A percentile compares a stretch with the other conserved stretches of the same genome.
phyloP scores from a whole-genome alignment of 2,113 vertebrate species.

The Oryzias javanicus region DNA sequence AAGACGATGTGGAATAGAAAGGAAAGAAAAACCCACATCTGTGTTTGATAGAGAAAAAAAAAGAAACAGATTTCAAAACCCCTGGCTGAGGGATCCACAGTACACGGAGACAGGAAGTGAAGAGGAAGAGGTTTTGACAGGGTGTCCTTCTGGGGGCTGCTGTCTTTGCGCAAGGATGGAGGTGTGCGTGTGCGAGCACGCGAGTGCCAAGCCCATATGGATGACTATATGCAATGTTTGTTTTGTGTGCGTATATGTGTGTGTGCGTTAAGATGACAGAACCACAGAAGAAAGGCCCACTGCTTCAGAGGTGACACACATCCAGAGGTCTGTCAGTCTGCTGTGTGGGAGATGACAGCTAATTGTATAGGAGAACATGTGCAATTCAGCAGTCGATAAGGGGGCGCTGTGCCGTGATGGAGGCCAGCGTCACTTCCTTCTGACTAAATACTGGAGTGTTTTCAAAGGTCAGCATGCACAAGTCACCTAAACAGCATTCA shows the following conservation, averaged over 20 bases:
- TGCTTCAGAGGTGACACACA: constrained; percentile 65
- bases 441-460: constrained; percentile 71
- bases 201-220: constrained; percentile 55
- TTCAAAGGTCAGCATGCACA: constrained; percentile 68
- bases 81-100: constrained; percentile 60
- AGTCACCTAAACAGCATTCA: constrained; percentile 35
- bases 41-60: constrained; percentile 49
- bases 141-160: constrained; percentile 74
- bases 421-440: constrained; percentile 47
- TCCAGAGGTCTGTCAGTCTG: constrained; percentile 77
- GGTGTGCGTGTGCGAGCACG: constrained; percentile 55
- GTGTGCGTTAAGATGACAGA: constrained; percentile 65
- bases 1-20: constrained; percentile 60
- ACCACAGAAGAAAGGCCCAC: constrained; percentile 67
- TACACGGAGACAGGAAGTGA: constrained; percentile 70
- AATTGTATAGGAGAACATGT: constrained; percentile 71
- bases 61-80: constrained; percentile 68
- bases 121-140: constrained; percentile 80
- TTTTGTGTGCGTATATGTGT: constrained; percentile 46
- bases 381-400: constrained; percentile 58
- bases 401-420: constrained; percentile 49
- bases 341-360: constrained; percentile 72
- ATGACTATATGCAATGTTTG: constrained; percentile 61
- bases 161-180: constrained; percentile 65
- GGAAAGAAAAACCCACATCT: constrained; percentile 63